phyloP scores from a whole-genome alignment of 2,888 invertebrate species.

The Macrosiphum euphorbiae region DNA sequence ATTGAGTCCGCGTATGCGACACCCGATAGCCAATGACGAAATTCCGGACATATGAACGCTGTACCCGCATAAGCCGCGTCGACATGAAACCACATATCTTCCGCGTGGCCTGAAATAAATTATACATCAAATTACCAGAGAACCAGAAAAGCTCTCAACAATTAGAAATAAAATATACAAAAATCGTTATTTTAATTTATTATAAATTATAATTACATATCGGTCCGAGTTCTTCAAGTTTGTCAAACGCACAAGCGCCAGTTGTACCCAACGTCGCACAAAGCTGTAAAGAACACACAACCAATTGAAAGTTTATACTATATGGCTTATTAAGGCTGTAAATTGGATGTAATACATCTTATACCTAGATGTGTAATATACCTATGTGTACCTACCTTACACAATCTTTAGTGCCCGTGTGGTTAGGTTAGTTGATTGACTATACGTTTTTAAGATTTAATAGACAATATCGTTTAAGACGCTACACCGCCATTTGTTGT shows the following conservation, averaged over 20 bases:
- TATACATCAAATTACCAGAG: background rate
- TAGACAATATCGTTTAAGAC: too few relatives aligned
- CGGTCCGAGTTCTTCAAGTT: conserved; percentile 76
- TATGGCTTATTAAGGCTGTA: background rate
- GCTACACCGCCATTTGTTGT: too few relatives aligned
- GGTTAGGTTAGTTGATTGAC: too few relatives aligned
- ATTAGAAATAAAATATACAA: background rate
- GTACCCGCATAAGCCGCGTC: conserved; percentile 99
- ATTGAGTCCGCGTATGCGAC: conserved; percentile 94
- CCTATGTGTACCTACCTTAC: too few relatives aligned
- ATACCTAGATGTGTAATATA: background rate
- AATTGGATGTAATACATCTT: background rate
- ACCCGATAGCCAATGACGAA: conserved; percentile 88
- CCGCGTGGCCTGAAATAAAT: conserved; percentile 75
- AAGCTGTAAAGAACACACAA: conserved; percentile 75
- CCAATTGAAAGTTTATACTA: background rate
- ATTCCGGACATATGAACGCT: conserved; percentile 96
- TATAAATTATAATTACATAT: conserved; percentile 75
- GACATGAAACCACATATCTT: conserved; percentile 94
- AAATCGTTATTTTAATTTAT: background rate
- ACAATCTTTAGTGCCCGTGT: too few relatives aligned
- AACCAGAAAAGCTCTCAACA: background rate
- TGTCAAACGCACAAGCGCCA: conserved; percentile 96
- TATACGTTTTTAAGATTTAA: too few relatives aligned
- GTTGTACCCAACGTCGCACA: conserved; percentile 97